Evolutionary conservation across 2,797 vertebrate genomes (phyloP).

Genomic region (Pipistrellus kuhlii): DNA sequence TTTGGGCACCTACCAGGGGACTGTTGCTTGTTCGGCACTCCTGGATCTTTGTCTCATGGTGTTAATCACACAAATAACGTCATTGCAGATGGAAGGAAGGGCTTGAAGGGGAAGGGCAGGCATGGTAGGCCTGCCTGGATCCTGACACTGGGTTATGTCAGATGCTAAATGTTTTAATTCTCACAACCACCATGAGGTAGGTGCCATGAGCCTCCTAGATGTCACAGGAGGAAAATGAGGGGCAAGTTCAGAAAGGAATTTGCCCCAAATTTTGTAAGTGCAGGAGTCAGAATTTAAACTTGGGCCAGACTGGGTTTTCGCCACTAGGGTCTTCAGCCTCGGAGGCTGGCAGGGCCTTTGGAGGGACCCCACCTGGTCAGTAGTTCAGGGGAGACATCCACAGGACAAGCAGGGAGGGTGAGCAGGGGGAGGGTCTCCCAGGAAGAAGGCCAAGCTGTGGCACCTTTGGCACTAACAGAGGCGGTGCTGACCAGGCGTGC

Average conservation of each 20-base stretch:
- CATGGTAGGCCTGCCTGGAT: neutral
- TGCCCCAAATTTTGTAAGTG: neutral
- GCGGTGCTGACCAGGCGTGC: neutral
- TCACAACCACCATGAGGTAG: neutral
- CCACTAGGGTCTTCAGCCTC: neutral
- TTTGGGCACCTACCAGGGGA: neutral
- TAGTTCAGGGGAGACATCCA: neutral
- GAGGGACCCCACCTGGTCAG: neutral
- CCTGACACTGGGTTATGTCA: neutral
- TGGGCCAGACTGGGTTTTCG: neutral
- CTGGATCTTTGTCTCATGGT: neutral
- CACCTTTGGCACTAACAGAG: constrained; percentile 2
- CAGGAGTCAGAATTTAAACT: neutral
- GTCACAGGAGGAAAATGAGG: neutral
- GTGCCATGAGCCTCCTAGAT: neutral
- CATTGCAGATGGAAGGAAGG: neutral
- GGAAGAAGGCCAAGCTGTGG: neutral
- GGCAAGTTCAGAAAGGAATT: neutral
- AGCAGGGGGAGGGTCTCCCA: fast-evolving
- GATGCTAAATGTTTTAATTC: neutral
- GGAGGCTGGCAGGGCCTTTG: too few relatives aligned
- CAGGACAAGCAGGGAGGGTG: neutral
- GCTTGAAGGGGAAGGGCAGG: neutral
- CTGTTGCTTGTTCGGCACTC: neutral
- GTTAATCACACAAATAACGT: neutral